Evolutionary conservation across 1,140 invertebrate species (phyloP).

Genomic region (Caerostris darwini): DNA sequence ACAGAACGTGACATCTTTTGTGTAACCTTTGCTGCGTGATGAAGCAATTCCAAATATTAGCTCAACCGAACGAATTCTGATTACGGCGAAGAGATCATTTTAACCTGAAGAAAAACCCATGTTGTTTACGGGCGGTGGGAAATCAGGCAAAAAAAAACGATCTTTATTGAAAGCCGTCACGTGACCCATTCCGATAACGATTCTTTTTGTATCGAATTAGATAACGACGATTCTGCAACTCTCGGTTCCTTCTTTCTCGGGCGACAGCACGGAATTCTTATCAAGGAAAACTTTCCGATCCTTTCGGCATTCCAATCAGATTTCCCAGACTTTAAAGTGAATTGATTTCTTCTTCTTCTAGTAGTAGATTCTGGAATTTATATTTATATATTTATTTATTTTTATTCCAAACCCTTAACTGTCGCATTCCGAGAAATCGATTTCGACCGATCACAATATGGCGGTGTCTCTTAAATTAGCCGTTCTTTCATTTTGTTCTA

Average conservation of each 20-base stretch:
- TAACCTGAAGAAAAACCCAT: slow-evolving; percentile 22
- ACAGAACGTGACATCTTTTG: background rate
- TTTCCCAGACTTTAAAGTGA: slow-evolving; percentile 46
- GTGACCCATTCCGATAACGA: slow-evolving; percentile 72
- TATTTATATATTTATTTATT: background rate
- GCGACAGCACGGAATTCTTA: slow-evolving; percentile 60
- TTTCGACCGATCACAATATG: slow-evolving; percentile 57
- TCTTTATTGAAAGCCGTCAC: slow-evolving; percentile 66
- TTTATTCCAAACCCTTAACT: background rate
- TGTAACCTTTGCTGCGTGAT: background rate
- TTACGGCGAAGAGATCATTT: slow-evolving; percentile 36
- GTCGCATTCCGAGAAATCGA: slow-evolving; percentile 7
- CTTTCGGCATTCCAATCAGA: slow-evolving; percentile 69
- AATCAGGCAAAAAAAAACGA: slow-evolving; percentile 52
- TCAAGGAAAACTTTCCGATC: slow-evolving; percentile 43
- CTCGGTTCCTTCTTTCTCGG: slow-evolving; percentile 35
- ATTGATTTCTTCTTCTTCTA: slow-evolving; percentile 49
- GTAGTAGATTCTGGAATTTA: too few relatives aligned
- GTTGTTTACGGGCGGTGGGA: slow-evolving; percentile 48
- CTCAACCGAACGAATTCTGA: slow-evolving; percentile 24
- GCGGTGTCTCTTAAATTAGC: slow-evolving; percentile 39
- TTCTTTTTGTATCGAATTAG: slow-evolving; percentile 70
- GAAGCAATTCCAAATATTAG: slow-evolving; percentile 29
- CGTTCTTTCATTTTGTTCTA: background rate
- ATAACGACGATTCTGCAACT: slow-evolving; percentile 70